Conservation (phyloP, 2,113 vertebrate genomes). For the Elanus axillaris region DNA sequence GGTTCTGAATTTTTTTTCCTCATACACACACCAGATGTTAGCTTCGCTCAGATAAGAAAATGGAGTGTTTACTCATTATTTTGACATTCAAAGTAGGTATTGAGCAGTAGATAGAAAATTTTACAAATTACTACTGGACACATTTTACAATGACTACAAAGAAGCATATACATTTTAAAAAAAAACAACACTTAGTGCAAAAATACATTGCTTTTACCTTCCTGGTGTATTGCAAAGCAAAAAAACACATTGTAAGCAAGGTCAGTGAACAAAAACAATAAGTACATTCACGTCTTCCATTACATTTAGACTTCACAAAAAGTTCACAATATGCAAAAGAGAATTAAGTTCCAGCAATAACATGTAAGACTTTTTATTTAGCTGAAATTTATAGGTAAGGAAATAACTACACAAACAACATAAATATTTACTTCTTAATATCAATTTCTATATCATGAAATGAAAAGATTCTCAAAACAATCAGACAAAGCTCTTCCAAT, state of each 20-base stretch:
- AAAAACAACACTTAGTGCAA: not conserved
- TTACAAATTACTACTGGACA: not conserved
- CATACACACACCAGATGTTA: not conserved
- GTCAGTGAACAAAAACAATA: not conserved
- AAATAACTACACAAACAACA: not conserved
- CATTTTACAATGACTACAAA: not conserved
- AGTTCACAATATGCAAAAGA: not conserved
- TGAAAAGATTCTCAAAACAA: not conserved
- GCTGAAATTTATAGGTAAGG: not conserved
- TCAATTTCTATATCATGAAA: not conserved
- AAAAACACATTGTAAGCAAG: not conserved
- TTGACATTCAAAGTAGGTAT: not conserved
- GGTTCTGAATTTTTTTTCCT: not conserved
- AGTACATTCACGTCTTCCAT: not conserved
- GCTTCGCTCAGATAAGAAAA: not conserved
- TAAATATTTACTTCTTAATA: slow-evolving; percentile 6
- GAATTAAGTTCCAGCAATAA: not conserved
- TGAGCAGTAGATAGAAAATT: not conserved
- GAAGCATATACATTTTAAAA: not conserved
- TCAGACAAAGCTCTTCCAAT: not conserved
- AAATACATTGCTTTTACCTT: not conserved
- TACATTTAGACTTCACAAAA: not conserved
- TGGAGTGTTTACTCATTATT: not conserved
- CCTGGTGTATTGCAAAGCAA: not conserved
- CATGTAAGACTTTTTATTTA: not conserved